Evolutionary conservation across 2,113 vertebrate genomes (phyloP).

Genomic region (Oriolus oriolus): DNA sequence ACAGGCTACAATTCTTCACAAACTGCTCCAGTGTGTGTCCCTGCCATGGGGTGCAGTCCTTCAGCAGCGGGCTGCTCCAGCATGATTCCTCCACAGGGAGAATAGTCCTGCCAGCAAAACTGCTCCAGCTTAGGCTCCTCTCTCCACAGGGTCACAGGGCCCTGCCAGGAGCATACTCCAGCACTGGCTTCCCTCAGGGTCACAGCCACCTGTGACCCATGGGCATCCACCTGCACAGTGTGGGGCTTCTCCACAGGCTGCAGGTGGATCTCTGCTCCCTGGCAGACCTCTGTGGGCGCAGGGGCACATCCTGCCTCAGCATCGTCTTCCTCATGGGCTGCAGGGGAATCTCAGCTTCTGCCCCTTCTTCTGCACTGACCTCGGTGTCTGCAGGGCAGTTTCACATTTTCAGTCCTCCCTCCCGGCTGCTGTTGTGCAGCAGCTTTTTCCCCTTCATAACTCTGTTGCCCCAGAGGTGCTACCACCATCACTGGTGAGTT

Average conservation of each 20-base stretch:
- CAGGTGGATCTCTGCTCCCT: neutral
- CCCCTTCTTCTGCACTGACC: neutral
- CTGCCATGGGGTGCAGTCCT: neutral
- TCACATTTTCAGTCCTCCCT: neutral
- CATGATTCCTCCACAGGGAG: neutral
- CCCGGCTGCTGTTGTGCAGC: neutral
- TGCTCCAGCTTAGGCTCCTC: neutral
- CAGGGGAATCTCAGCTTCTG: neutral
- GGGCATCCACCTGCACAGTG: no score
- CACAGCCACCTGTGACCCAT: neutral
- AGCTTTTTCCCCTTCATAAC: neutral
- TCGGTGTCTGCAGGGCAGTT: neutral
- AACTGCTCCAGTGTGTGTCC: no score
- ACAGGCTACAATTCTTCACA: neutral
- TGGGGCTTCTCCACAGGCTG: neutral
- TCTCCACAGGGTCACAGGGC: neutral
- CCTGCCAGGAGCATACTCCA: no score
- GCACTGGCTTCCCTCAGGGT: neutral
- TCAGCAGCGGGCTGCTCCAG: neutral
- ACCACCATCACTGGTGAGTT: accelerated
- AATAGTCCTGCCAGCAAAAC: neutral
- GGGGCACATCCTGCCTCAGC: neutral
- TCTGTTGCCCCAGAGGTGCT: neutral
- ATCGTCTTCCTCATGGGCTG: no score
- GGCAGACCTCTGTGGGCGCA: no score